Evolutionary conservation across 2,888 invertebrate genomes (phyloP).

Genomic region (Thalpophila matura): DNA sequence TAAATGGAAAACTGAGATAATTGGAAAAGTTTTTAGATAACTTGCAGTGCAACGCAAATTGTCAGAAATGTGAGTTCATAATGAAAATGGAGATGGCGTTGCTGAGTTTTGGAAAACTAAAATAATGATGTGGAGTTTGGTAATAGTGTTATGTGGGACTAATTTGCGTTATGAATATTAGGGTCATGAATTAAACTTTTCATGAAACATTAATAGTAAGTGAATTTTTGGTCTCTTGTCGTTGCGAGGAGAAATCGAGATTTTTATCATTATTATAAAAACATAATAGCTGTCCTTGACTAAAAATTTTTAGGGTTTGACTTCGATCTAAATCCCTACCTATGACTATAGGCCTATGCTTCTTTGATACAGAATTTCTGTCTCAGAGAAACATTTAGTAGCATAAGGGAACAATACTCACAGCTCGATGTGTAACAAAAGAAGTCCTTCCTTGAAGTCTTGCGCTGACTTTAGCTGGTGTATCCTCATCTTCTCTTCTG

Average conservation of each 20-base stretch:
- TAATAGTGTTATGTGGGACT: conserved; percentile 2
- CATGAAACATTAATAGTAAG: no score
- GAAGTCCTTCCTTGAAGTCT: conserved; percentile 86
- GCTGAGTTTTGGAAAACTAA: conserved; percentile 16
- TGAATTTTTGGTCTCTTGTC: not conserved
- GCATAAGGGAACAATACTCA: conserved; percentile 70
- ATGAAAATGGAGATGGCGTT: conserved; percentile 29
- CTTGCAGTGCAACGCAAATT: conserved; percentile 44
- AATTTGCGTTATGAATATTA: not conserved
- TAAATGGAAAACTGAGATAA: conserved; percentile 54
- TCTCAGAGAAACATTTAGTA: no score
- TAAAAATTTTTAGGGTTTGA: no score
- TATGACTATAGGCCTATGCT: no score
- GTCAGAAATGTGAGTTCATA: conserved; percentile 25
- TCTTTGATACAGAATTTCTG: no score
- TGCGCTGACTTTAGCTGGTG: conserved; percentile 86
- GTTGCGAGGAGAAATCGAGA: not conserved
- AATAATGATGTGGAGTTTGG: conserved; percentile 11
- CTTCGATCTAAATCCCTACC: no score
- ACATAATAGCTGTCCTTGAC: no score
- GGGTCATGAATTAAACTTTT: no score
- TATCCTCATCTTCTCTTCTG: conserved; percentile 85
- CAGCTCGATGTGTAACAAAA: conserved; percentile 87
- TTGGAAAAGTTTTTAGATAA: conserved; percentile 57
- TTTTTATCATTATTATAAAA: no score